Base-by-base conservation (phyloP, 2,888 invertebrate species). In the Tortrix viridana region DNA sequence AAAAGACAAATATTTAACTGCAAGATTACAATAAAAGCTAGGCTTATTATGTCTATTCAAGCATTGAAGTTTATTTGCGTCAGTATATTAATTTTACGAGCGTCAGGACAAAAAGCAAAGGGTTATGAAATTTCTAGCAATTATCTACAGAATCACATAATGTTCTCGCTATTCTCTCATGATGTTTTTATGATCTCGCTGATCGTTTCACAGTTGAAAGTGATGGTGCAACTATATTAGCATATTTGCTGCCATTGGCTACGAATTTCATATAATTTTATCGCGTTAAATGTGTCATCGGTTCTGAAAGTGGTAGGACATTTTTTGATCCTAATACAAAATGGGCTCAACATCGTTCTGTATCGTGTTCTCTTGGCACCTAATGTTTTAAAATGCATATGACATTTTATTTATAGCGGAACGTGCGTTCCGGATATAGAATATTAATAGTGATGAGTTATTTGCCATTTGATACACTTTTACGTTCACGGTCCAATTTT, bases 381-480 rank as follows among this genome's bases (percentile, higher is more conserved):
- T 32, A 32, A 12, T 32, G 12, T 32, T 32, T 32, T 12, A 58
- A 57, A 57, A 63, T 23, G 50, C 52, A 52, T 41, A 53, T 53
- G 22, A 52, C 55, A 32, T 47, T 60, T 44, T 62, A 60, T 19
- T 50, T 52, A 58, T 62, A 59, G 62, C 37, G 47, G 38, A 61
- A 60, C 58, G 62, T 41, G 60, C 60, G 56, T 65, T 65, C 60
- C 60, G 67, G 65, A 66, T 66, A 67, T 68, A 57, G 58, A 52
- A 48, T 68, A 68, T 65, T 65, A 59, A 67, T 69, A 73, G 69
- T 69, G 72, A 71, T 69, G 69, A 72, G 67, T 69, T 71, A 66
- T 66, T 54, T 76, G 78, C 79, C 79, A 86, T 86, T 85, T 74
- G 86, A 80, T 86, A 86, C 82, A 87, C 86, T 88, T 85, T 86